Evolutionary conservation across 1,140 invertebrate genomes (phyloP).

Genomic region (Rhagoletis pomonella): DNA sequence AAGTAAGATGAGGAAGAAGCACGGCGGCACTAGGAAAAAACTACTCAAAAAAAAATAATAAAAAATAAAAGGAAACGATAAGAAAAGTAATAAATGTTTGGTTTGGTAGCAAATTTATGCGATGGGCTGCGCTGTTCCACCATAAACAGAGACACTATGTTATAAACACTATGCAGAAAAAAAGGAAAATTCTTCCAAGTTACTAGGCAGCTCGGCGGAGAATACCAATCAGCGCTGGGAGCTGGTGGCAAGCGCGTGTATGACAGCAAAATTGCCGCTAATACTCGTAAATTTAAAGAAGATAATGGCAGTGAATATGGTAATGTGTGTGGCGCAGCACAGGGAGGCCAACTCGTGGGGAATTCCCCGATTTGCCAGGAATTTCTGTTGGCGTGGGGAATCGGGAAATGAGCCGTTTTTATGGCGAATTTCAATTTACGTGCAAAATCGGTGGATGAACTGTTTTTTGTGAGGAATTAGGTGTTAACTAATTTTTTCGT

Average conservation of each 20-base stretch:
- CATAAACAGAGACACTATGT: neutral
- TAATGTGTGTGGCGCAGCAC: neutral
- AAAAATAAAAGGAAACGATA: neutral
- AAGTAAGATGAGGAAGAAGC: neutral
- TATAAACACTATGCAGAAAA: neutral
- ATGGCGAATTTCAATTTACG: too few species aligned
- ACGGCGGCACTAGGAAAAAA: neutral
- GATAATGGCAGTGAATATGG: neutral
- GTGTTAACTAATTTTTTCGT: too few species aligned
- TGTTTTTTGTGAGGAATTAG: too few species aligned
- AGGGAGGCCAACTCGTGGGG: too few species aligned
- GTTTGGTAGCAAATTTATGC: constrained; percentile 21
- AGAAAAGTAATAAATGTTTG: constrained; percentile 33
- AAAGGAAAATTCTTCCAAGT: neutral
- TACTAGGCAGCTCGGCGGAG: neutral
- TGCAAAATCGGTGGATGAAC: too few species aligned
- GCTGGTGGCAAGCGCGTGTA: neutral
- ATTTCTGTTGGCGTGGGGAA: too few species aligned
- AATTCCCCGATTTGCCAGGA: too few species aligned
- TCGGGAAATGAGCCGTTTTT: too few species aligned
- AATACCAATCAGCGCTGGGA: neutral
- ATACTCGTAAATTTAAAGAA: constrained; percentile 24
- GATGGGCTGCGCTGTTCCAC: neutral
- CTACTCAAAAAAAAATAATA: neutral
- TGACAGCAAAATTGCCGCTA: constrained; percentile 41